Evolutionary conservation across 1,140 invertebrate species (phyloP), one percentile per base, ranked within the genome.

Genomic region (Tetramorium simillimum): DNA sequence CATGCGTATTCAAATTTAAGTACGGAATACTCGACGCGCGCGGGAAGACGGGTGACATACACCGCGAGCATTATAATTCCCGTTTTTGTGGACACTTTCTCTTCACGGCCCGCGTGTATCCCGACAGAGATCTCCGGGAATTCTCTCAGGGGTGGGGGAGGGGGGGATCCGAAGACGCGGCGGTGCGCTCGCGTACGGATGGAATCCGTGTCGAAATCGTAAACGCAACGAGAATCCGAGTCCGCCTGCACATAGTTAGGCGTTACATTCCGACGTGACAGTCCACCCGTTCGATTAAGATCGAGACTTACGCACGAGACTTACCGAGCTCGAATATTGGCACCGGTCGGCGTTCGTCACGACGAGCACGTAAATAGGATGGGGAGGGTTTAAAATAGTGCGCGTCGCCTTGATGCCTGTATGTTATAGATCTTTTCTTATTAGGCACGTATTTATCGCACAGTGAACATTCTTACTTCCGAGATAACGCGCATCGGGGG

Each of bases 41-140:
- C 69, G 56, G 60, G 51, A 60, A 75, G 67, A 77, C 73, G 88
- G 82, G 73, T 78, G 89, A 84, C 90, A 60, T 86, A 86, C 49
- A 82, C 86, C 75, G 78, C 75, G 73, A 51, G 51, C 63, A 87
- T 89, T 89, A 81, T 73, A 75, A 87, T 89, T 89, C 69, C 89
- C 85, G 63, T 76, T 82, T 91, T 73, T 91, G 88, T 91, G 81
- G 78, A 91, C 90, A 91, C 90, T 91, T 89, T 91, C 90, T 89
- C 90, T 84, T 73, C 24, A 88, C 60, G 86, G 82, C 81, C 75
- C 21, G 84, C 82, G 33, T 49, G 56, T 56, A 33, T 46, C 60
- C 40, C 60, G 28, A 56, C 24, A 21, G 46, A 16, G 46, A 62
- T 7, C 43, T 67, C 80, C 21, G 69, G 76, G 69, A 69, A 49